phyloP scores from a whole-genome alignment of 1,140 invertebrate genomes.

The Drosophila nigrodunni region DNA sequence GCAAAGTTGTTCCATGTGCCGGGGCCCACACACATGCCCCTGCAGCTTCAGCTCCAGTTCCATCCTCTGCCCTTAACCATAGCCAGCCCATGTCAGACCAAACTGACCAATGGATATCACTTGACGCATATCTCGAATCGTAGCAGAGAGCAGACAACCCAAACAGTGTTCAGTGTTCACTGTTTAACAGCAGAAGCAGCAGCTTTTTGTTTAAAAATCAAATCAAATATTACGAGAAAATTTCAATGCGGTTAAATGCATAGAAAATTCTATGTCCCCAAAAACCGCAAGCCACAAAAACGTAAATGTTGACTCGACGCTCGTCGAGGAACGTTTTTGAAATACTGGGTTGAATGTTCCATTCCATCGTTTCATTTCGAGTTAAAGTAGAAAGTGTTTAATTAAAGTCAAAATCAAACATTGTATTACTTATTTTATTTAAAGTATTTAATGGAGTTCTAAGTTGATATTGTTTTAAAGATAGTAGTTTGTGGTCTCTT shows the following conservation, averaged over 20 bases:
- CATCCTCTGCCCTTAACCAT: not conserved
- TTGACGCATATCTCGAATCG: conserved; percentile 52
- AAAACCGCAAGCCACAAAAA: conserved; percentile 61
- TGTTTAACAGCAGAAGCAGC: conserved; percentile 29
- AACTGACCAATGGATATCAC: conserved; percentile 52
- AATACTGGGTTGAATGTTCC: not conserved
- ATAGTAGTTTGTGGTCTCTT: too few relatives aligned
- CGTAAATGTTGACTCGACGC: conserved; percentile 74
- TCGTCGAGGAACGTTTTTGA: not conserved
- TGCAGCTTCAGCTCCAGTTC: not conserved
- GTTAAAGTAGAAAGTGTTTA: not conserved
- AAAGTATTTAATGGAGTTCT: too few relatives aligned
- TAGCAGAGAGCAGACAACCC: not conserved
- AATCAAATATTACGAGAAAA: conserved; percentile 83
- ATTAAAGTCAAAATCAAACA: too few relatives aligned
- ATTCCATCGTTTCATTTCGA: not conserved
- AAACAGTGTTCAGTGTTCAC: conserved; percentile 42
- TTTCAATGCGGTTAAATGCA: conserved; percentile 79
- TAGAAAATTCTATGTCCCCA: conserved; percentile 66
- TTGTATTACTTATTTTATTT: too few relatives aligned
- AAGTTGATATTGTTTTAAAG: too few relatives aligned
- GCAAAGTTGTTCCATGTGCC: conserved; percentile 29
- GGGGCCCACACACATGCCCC: not conserved
- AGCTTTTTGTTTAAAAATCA: conserved; percentile 77
- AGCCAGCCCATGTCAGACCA: conserved; percentile 45